These are phyloP conservation scores for Petrophora chlorosata DNA, from an alignment of 2,888 invertebrate species.

Conservation along the genomic window DNA sequence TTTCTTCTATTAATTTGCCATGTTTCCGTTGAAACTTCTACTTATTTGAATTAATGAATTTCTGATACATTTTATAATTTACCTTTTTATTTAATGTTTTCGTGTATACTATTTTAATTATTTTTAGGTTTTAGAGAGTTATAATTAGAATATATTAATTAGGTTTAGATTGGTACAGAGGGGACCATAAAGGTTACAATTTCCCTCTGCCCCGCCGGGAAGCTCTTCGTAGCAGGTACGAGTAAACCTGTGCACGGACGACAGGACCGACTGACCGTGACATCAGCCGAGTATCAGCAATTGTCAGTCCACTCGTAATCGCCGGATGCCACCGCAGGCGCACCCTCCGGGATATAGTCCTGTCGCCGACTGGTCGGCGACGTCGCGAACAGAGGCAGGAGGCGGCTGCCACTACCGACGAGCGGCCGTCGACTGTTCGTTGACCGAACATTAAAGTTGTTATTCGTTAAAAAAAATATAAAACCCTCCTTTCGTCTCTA, in stretches of 20 bases:
- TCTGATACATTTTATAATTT: constrained; percentile 3
- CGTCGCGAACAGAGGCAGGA: neutral
- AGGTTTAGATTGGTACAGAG: neutral
- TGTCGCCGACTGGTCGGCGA: neutral
- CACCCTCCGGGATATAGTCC: neutral
- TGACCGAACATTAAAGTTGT: constrained; percentile 1
- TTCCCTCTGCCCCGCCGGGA: neutral
- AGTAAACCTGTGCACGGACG: neutral
- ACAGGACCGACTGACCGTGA: neutral
- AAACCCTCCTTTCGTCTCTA: neutral
- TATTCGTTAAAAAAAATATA: constrained; percentile 9
- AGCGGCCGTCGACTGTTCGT: neutral
- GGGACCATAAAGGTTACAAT: neutral
- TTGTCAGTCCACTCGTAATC: neutral
- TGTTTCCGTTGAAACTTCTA: neutral
- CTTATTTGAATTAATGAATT: neutral
- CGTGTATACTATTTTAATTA: neutral
- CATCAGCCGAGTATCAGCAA: neutral
- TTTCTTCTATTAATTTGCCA: neutral
- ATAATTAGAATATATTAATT: neutral
- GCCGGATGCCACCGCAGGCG: neutral
- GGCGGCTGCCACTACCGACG: neutral
- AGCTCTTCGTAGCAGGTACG: neutral
- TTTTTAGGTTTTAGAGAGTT: neutral
- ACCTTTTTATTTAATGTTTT: neutral